These are phyloP conservation scores for Ophion ellenae DNA, from an alignment of 2,888 invertebrate species.

Conservation along the genomic window DNA sequence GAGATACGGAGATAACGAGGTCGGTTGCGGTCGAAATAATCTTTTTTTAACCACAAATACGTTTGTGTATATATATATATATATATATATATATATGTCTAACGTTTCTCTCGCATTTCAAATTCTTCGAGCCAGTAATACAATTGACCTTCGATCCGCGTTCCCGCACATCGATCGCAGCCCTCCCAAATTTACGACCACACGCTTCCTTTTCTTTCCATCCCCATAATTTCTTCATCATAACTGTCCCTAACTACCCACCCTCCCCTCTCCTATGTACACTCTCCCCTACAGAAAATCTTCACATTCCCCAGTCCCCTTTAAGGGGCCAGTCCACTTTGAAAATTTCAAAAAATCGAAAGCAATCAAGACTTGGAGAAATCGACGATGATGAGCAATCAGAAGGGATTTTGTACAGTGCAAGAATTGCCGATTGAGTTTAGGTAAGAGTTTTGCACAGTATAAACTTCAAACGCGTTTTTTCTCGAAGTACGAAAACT, in stretches of 20 bases:
- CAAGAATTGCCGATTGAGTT: no score
- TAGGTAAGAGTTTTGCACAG: no score
- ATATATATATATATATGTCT: neutral
- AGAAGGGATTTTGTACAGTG: no score
- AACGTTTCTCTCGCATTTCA: conserved; percentile 1
- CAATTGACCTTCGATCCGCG: conserved; percentile 54
- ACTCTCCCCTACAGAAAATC: neutral
- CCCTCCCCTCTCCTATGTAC: neutral
- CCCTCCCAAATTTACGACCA: neutral
- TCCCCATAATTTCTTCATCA: neutral
- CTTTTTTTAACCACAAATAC: conserved; percentile 31
- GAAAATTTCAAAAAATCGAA: no score
- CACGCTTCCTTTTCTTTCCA: neutral
- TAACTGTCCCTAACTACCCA: neutral
- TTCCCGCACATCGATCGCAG: neutral
- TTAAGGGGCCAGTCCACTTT: no score
- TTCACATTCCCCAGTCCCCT: neutral
- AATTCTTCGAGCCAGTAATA: conserved; percentile 18
- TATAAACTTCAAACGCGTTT: no score
- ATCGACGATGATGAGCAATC: no score
- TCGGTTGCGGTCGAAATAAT: conserved; percentile 32
- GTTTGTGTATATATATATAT: neutral
- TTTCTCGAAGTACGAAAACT: no score
- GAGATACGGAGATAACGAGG: conserved; percentile 60
- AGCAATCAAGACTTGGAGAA: no score